Conservation (phyloP, 1,140 invertebrate species). For the Brachionus koreanus region DNA sequence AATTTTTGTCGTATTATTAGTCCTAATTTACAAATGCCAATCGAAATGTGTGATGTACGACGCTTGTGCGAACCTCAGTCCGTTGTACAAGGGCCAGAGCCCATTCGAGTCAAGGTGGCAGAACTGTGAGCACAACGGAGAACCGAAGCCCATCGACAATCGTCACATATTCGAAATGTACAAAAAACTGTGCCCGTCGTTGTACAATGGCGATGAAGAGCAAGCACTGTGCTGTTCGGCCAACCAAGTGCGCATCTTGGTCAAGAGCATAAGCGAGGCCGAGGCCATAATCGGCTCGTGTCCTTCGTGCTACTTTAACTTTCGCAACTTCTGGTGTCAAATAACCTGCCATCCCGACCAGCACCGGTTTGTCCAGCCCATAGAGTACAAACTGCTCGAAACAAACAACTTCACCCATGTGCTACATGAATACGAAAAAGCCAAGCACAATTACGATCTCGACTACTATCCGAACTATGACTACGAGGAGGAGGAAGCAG, state of each 20-base stretch:
- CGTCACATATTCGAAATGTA: not conserved
- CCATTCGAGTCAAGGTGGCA: conserved; percentile 8
- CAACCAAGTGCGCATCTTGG: conserved; percentile 12
- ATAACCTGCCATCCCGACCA: conserved; percentile 31
- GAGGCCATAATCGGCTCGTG: conserved; percentile 29
- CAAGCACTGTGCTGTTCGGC: not conserved
- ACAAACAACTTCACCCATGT: not conserved
- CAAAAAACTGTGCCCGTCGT: not conserved
- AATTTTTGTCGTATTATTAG: not conserved
- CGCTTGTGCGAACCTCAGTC: not conserved
- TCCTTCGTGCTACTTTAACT: conserved; percentile 42
- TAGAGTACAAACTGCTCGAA: not conserved
- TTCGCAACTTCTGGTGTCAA: conserved; percentile 31
- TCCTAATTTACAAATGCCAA: not conserved
- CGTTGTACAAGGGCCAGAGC: not conserved
- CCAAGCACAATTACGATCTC: not conserved
- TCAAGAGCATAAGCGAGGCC: not conserved
- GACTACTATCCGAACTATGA: not conserved
- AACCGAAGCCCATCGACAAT: not conserved
- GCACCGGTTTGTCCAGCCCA: not conserved
- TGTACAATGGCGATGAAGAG: not conserved
- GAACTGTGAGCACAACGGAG: conserved; percentile 33
- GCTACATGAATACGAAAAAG: not conserved
- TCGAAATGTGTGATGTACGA: conserved; percentile 27
- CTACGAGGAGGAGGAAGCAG: not conserved